Percentiles rank a stretch among this genome's conserved stretches.
phyloP scores from a whole-genome alignment of 2,888 invertebrate genomes.

The Eupithecia dodoneata region DNA sequence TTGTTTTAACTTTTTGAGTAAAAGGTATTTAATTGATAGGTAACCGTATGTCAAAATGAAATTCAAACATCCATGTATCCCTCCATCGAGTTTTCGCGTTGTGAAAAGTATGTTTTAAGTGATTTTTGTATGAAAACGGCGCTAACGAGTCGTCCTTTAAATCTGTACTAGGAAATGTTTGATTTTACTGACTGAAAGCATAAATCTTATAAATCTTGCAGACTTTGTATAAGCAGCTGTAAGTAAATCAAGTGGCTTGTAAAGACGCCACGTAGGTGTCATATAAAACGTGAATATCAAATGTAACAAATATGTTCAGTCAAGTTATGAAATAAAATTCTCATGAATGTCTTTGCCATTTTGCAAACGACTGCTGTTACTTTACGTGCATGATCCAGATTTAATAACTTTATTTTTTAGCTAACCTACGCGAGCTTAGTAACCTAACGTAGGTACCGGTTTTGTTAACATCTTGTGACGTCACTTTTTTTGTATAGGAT shows the following conservation, averaged over 20 bases:
- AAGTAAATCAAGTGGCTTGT: constrained; percentile 5
- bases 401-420: too few species aligned
- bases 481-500: too few species aligned
- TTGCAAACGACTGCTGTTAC: background rate
- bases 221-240: background rate
- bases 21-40: too few species aligned
- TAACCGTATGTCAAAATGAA: too few species aligned
- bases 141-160: background rate
- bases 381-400: background rate
- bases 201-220: background rate
- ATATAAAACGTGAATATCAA: constrained; percentile 5
- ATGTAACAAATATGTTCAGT: background rate
- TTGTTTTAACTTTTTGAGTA: too few species aligned
- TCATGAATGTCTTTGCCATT: background rate
- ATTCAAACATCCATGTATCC: too few species aligned
- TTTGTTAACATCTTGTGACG: too few species aligned
- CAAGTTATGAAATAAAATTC: background rate
- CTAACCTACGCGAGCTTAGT: too few species aligned
- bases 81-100: too few species aligned
- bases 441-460: too few species aligned
- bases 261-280: background rate
- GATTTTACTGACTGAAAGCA: constrained; percentile 1
- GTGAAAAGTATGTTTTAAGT: too few species aligned
- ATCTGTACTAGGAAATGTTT: constrained; percentile 8
- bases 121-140: constrained; percentile 1